Evolutionary conservation across 2,888 invertebrate genomes (phyloP), one percentile per base, ranked within the genome.

Genomic region (Eilema caniola): DNA sequence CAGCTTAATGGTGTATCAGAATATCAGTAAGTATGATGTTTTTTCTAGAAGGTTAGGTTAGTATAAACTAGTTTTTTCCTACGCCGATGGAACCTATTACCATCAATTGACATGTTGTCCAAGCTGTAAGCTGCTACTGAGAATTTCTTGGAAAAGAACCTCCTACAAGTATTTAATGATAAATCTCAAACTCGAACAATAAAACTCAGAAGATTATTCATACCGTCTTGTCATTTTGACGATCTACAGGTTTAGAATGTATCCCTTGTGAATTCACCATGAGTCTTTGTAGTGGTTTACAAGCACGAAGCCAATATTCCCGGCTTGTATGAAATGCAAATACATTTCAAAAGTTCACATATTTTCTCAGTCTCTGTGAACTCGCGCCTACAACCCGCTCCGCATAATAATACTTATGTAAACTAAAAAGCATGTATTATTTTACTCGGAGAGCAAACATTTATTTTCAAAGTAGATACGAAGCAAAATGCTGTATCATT

Each of bases 331-430:
- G 91, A 93, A 93, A 93, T 92, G 92, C 93, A 95, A 95, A 94
- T 94, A 95, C 90, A 93, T 94, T 94, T 94, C 93, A 88, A 92
- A 94, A 94, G 92, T 94, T 93, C 93, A 90, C 93, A 94, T 93
- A 93, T 93, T 93, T 92, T 90, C 90, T 86, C 85, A 84, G 88
- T 85, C 89, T 90, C 90, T 87, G 86, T 87, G 86, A 88, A 88
- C 87, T 89, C 85, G 86, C 91, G 93, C 93, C 93, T 92, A 93
- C 88, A 84, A 83, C 82, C 70, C 73, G 63, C 71, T 63, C 77
- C 41, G 74, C 73, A 81, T 84, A 81, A 79, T 81, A 74, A 75
- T 69, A 75, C 70, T 82, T 80, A 72, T 76, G 74, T 73, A 74
- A 77, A 76, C 74, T 75, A 74, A 78, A 76, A 69, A 76, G 65